Percentiles rank a stretch among this genome's conserved stretches.
Evolutionary conservation across 2,113 vertebrate species (phyloP).

Genomic region (Aegotheles bennettii): DNA sequence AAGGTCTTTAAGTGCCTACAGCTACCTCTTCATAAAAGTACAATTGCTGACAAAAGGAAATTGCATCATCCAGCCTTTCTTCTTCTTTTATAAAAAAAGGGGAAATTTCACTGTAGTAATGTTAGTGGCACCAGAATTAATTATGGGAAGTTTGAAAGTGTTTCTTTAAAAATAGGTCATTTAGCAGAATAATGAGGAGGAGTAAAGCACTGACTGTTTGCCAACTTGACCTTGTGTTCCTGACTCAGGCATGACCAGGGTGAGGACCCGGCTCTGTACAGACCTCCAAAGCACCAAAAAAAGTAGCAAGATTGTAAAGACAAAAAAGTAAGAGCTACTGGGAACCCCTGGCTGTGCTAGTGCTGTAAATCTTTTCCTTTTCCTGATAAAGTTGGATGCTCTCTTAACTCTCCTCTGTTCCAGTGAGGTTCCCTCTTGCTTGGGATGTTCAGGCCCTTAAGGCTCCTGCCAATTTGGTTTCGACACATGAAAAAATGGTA

Average conservation of each 20-base stretch:
- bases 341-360: not conserved
- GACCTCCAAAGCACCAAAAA: not conserved
- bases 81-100: not conserved
- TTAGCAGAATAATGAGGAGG: not conserved
- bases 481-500: not conserved
- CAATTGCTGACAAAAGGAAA: not conserved
- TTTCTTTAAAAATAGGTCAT: not conserved
- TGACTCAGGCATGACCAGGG: not conserved
- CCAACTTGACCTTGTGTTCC: not conserved
- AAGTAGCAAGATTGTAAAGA: not conserved
- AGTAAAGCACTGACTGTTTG: not conserved
- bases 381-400: not conserved
- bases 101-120: not conserved
- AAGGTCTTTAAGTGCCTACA: not conserved
- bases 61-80: not conserved
- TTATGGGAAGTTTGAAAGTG: not conserved
- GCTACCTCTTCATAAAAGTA: not conserved
- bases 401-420: not conserved
- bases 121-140: not conserved
- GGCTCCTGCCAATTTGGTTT: not conserved
- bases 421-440: not conserved
- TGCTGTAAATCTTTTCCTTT: not conserved
- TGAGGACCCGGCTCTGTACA: not conserved
- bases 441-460: not conserved
- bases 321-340: not conserved